These are phyloP conservation scores for Fulica atra DNA, from an alignment of 2,113 vertebrate species.

Conservation along the genomic window DNA sequence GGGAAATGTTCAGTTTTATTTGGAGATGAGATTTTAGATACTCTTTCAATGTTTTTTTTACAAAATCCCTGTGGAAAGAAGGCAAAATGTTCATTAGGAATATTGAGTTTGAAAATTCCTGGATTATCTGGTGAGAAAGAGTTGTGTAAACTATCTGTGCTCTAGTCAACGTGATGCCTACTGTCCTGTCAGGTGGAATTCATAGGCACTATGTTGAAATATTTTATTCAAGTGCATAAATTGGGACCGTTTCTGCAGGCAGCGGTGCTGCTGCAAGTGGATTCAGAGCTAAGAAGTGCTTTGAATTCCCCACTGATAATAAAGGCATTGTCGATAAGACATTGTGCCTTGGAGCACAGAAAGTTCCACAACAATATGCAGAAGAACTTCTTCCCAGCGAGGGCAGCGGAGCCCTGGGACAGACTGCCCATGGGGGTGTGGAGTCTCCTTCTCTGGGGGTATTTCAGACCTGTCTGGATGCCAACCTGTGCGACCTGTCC, in stretches of 20 bases:
- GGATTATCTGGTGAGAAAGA: not conserved
- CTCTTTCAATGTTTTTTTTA: slow-evolving; percentile 21
- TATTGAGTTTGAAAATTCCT: not conserved
- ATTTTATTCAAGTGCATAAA: not conserved
- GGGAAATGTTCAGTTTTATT: not conserved
- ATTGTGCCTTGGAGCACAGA: not conserved
- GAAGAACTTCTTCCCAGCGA: no score
- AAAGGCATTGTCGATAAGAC: not conserved
- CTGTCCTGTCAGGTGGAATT: not conserved
- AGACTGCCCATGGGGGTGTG: no score
- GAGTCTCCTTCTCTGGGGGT: no score
- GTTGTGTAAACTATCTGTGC: not conserved
- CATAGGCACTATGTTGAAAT: not conserved
- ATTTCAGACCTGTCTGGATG: no score
- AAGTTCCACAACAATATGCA: no score
- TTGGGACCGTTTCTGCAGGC: not conserved
- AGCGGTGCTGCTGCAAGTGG: not conserved
- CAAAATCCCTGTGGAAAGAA: not conserved
- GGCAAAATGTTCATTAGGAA: not conserved
- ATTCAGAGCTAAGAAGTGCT: not conserved
- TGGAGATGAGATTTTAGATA: not conserved
- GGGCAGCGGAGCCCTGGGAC: no score
- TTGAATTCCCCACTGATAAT: not conserved
- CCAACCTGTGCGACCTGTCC: no score
- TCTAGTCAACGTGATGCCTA: not conserved